Conservation (phyloP, 2,113 vertebrate genomes). For the Mesoclemmys tuberculata region DNA sequence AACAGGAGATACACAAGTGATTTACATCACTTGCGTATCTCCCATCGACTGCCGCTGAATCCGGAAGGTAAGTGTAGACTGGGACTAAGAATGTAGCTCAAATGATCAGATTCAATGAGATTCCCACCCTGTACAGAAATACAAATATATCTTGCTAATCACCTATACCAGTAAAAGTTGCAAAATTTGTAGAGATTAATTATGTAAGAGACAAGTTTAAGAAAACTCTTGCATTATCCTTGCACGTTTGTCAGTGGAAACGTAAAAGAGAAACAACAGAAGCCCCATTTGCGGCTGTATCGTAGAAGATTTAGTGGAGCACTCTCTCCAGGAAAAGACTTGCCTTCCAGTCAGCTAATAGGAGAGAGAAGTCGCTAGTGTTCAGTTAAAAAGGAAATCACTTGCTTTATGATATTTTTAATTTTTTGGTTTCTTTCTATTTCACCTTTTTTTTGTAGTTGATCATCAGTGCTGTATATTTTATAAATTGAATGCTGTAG, state of each 20-base stretch:
- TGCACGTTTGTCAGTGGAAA: background rate
- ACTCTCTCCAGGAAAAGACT: background rate
- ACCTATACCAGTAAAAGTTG: background rate
- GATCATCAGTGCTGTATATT: background rate
- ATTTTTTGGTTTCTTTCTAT: background rate
- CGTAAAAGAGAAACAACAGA: background rate
- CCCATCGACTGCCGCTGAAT: no score
- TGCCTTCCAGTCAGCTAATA: background rate
- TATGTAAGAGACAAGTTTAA: background rate
- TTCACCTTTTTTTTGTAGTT: background rate
- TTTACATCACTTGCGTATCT: no score
- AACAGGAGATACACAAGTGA: no score
- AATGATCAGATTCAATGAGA: conserved; percentile 21
- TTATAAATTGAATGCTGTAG: background rate
- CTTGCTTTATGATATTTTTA: background rate
- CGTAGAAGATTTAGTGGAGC: background rate
- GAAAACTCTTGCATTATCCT: background rate
- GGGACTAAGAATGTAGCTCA: conserved; percentile 13
- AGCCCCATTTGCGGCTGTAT: background rate
- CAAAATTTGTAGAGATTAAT: background rate
- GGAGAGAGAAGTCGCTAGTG: background rate
- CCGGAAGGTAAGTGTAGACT: no score
- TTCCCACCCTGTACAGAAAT: background rate
- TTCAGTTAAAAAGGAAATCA: background rate
- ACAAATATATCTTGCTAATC: background rate